Conservation (phyloP, 2,888 invertebrate genomes). For the Ophioninae sp. region DNA sequence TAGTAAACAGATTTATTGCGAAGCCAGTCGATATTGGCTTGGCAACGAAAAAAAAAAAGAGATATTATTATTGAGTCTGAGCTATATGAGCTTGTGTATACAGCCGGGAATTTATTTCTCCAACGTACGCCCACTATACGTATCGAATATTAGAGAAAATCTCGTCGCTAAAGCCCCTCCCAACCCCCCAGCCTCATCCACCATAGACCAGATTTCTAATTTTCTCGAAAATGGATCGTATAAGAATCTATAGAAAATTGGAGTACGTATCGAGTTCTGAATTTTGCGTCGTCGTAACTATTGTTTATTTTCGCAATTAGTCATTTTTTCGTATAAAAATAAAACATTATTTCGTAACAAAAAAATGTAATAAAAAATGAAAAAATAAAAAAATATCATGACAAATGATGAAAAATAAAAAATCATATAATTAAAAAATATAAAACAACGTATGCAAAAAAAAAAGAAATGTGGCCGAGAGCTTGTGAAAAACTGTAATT, state of each 20-base stretch:
- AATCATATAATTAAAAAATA: neutral
- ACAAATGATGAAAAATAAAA: neutral
- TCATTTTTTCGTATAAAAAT: conserved; percentile 40
- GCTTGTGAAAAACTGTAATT: neutral
- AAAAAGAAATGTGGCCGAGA: neutral
- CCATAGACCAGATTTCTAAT: neutral
- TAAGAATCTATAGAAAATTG: conserved; percentile 15
- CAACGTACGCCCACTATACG: neutral
- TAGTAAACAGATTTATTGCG: conserved; percentile 17
- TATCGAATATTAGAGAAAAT: conserved; percentile 11
- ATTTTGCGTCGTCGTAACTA: conserved; percentile 17
- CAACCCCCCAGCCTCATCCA: neutral
- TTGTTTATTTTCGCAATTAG: conserved; percentile 37
- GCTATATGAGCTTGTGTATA: neutral
- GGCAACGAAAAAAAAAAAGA: conserved; percentile 10
- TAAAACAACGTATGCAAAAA: neutral
- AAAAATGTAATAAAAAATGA: neutral
- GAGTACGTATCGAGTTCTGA: conserved; percentile 22
- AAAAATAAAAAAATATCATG: neutral
- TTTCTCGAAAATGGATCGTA: neutral
- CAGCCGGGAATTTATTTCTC: neutral
- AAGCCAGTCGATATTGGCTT: conserved; percentile 28
- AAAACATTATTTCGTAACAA: too few species aligned
- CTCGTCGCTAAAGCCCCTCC: neutral
- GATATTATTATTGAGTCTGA: conserved; percentile 24